phyloP scores from a whole-genome alignment of 1,140 invertebrate genomes.

The Sitobion miscanthi region DNA sequence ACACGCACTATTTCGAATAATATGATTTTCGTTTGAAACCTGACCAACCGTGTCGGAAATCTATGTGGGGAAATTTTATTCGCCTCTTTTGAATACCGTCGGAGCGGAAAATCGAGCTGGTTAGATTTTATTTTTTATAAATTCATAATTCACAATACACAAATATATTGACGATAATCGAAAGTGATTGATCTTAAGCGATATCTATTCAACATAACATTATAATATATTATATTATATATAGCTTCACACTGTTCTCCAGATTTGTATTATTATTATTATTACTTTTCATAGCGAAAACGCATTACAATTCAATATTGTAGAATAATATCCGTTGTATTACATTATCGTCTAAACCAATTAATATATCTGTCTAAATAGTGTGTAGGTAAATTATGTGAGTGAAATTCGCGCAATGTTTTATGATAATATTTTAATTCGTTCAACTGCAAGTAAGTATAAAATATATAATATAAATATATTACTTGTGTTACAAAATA shows the following conservation, averaged over 20 bases:
- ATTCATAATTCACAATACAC: conserved; percentile 3
- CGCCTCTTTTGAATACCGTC: not conserved
- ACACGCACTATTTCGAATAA: not conserved
- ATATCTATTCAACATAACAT: not conserved
- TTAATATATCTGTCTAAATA: not conserved
- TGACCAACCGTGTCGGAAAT: not conserved
- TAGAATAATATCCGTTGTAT: not conserved
- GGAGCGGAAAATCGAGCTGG: conserved; percentile 25
- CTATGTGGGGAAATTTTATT: not conserved
- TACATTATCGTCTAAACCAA: not conserved
- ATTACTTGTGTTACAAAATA: too few relatives aligned
- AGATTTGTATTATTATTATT: conserved; percentile 15
- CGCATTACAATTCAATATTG: not conserved
- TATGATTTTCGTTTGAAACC: conserved; percentile 29
- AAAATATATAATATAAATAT: too few relatives aligned
- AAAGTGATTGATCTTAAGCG: conserved; percentile 22
- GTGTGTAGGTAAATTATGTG: not conserved
- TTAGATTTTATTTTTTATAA: conserved; percentile 11
- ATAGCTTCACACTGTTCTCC: not conserved
- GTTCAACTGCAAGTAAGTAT: not conserved
- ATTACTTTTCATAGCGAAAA: not conserved
- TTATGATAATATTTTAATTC: not conserved
- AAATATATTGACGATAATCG: not conserved
- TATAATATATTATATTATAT: not conserved
- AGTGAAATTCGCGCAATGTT: not conserved